Evolutionary conservation across 2,797 vertebrate species (phyloP).

Genomic region (Ambastaia sidthimunki): DNA sequence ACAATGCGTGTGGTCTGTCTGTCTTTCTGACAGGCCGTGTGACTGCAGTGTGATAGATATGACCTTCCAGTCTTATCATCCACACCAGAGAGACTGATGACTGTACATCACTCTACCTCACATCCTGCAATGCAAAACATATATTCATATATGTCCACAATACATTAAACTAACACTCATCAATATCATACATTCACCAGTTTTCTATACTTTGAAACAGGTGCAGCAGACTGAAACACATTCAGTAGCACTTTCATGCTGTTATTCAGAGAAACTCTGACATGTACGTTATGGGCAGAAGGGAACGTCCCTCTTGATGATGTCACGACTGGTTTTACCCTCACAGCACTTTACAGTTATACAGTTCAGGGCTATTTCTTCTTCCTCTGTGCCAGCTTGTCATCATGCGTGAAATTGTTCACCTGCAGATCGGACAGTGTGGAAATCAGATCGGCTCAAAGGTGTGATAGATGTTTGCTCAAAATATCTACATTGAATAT

Average conservation of each 20-base stretch:
- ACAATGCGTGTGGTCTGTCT: conserved; percentile 24
- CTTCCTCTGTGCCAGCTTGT: conserved; percentile 52
- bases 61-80: conserved; percentile 61
- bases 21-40: conserved; percentile 20
- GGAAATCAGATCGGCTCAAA: conserved; percentile 97
- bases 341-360: not conserved
- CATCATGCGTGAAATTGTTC: conserved; percentile 96
- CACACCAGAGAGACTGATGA: conserved; percentile 43
- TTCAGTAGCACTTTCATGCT: not conserved
- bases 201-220: not conserved
- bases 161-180: not conserved
- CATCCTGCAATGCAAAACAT: not conserved
- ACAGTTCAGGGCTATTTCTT: conserved; percentile 55
- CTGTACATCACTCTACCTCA: conserved; percentile 20
- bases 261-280: not conserved
- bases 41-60: conserved; percentile 47
- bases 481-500: conserved; percentile 4
- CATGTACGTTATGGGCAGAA: not conserved
- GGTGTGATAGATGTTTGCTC: conserved; percentile 74
- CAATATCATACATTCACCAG: not conserved
- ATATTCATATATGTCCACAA: not conserved
- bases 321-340: conserved; percentile 65
- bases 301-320: conserved; percentile 66
- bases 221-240: not conserved
- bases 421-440: conserved; percentile 97